A percentile compares a stretch with the other conserved stretches of the same genome.
Conservation (phyloP, 2,797 vertebrate species). For the Graptemys geographica region DNA sequence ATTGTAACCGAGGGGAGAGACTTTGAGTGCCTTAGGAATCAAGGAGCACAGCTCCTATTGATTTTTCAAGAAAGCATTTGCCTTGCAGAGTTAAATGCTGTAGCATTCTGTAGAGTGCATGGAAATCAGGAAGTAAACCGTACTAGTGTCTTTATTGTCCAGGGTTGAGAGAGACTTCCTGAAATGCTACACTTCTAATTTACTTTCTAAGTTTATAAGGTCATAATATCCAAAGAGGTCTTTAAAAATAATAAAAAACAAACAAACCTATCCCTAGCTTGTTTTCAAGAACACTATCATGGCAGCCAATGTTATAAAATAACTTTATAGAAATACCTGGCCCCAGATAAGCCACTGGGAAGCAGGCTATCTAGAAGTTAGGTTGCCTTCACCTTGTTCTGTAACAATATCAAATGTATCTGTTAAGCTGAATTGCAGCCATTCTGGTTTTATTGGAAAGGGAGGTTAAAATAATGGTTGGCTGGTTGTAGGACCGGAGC, state of each 20-base stretch:
- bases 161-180: not conserved
- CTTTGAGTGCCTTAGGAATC: not conserved
- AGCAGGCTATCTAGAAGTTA: not conserved
- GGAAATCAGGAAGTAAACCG: not conserved
- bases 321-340: not conserved
- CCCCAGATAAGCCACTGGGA: rapidly evolving
- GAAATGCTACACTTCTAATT: not conserved
- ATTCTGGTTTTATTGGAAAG: not conserved
- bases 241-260: not conserved
- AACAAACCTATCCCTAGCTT: not conserved
- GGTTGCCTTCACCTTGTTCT: not conserved
- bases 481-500: not conserved
- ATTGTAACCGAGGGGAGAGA: rapidly evolving
- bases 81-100: not conserved
- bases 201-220: not conserved
- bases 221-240: not conserved
- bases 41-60: rapidly evolving
- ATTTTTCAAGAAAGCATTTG: not conserved
- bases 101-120: not conserved
- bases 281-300: not conserved
- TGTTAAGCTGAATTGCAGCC: not conserved
- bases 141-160: not conserved
- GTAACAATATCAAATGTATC: not conserved
- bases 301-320: not conserved
- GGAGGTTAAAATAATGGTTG: not conserved